Base-by-base conservation (phyloP, 2,888 invertebrate species). In the Endotricha flammealis region DNA sequence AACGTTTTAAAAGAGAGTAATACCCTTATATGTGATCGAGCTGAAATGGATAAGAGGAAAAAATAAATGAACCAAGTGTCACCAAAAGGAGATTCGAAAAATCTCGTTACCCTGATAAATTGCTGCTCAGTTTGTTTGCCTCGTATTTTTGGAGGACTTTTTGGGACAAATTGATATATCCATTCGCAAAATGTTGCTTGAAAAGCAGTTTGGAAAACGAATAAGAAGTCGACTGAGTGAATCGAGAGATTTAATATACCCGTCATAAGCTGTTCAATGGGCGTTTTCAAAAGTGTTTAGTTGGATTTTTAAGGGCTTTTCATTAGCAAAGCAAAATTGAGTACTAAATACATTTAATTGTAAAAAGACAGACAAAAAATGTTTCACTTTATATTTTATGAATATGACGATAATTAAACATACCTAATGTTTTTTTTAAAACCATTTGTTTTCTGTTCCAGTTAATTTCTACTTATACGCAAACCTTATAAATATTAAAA, bases 61-160 rank as follows among this genome's bases (percentile, higher is more conserved):
- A 79, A 76, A 81, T 75, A 81, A 81, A 82, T 82, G 82, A 80
- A 79, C 75, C 73, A 57, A 66, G 69, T 70, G 80, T 75, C 81
- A 77, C 79, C 72, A 64, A 75, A 72, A 73, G 64, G 77, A 78
- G 78, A 80, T 81, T 80, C 73, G 72, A 69, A 72, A 78, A 78
- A 76, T 71, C 76, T 82, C 82, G 72, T 83, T 82, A 78, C 75
- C 67, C 79, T 79, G 77, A 82, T 81, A 80, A 80, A 82, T 79
- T 76, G 73, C 66, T 62, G 60, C 66, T 62, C 67, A 71, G 68
- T 76, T 68, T 73, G 72, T 72, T 72, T 67, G 63, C 59, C 59
- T 57, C 59, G 64, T 63, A 65, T 66, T 67, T 62, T 61, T 57
- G 45, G 44, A 57, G 54, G 55, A 56, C 51, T 58, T 50, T 52